These are phyloP conservation scores for Drosophila macrothrix DNA, from an alignment of 2,888 invertebrate genomes.

Conservation along the genomic window DNA sequence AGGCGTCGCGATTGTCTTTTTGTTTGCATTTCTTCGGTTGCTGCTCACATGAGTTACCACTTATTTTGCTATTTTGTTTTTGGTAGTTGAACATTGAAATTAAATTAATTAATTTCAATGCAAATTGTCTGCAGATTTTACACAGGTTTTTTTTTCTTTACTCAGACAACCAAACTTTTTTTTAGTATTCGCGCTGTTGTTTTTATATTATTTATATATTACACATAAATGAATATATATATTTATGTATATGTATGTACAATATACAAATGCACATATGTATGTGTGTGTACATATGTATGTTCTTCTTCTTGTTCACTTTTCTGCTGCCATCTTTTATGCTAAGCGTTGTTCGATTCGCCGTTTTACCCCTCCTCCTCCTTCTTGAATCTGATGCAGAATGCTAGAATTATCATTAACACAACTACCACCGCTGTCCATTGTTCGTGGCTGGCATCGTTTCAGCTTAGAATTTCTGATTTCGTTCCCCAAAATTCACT, in stretches of 20 bases:
- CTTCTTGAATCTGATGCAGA: conserved; percentile 56
- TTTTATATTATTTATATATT: conserved; percentile 25
- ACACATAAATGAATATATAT: conserved; percentile 19
- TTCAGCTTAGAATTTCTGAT: conserved; percentile 59
- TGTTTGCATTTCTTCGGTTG: conserved; percentile 63
- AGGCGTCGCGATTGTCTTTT: conserved; percentile 70
- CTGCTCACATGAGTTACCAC: conserved; percentile 70
- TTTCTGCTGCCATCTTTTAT: conserved; percentile 79
- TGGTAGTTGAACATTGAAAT: conserved; percentile 58
- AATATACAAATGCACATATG: conserved; percentile 6
- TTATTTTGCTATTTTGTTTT: conserved; percentile 67
- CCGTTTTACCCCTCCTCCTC: conserved; percentile 59
- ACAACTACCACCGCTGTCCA: conserved; percentile 61
- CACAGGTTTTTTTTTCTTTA: conserved; percentile 47
- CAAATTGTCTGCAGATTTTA: conserved; percentile 50
- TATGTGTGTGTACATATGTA: conserved; percentile 41
- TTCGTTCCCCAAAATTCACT: conserved; percentile 64
- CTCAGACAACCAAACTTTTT: conserved; percentile 14
- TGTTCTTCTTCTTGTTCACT: conserved; percentile 68
- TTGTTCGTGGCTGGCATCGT: conserved; percentile 54
- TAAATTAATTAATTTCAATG: conserved; percentile 50
- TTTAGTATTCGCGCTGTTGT: conserved; percentile 16
- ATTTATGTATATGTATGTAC: conserved; percentile 27
- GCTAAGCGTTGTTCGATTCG: conserved; percentile 70
- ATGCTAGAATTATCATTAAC: conserved; percentile 67